These are phyloP conservation scores for Sebastes schlegelii DNA, from an alignment of 2,113 vertebrate species.

Conservation along the genomic window DNA sequence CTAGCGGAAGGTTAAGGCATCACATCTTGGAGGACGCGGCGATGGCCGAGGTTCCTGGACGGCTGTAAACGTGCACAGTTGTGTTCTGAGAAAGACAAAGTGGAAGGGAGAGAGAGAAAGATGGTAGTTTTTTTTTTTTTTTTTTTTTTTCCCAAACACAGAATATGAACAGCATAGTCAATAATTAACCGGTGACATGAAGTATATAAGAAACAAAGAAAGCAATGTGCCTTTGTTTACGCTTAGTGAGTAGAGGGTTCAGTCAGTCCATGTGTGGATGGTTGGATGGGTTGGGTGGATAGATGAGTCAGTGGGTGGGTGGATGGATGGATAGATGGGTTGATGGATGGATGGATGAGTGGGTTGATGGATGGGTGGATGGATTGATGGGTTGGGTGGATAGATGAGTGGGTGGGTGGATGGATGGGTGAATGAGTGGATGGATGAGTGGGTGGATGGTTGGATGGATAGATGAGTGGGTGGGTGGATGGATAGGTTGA, in stretches of 20 bases:
- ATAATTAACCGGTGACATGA: neutral
- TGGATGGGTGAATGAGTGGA: too few species aligned
- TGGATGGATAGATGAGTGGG: too few species aligned
- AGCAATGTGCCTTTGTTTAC: neutral
- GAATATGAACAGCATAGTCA: neutral
- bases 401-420: too few species aligned
- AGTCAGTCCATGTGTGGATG: neutral
- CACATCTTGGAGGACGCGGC: conserved; percentile 81
- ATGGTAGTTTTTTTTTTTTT: neutral
- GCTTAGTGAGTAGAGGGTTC: neutral
- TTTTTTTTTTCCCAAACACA: neutral
- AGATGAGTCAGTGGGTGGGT: too few species aligned
- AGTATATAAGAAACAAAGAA: neutral
- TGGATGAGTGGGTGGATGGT: too few species aligned
- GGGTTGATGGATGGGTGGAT: too few species aligned
- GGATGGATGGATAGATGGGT: too few species aligned
- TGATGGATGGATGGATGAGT: accelerated
- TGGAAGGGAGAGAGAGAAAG: neutral
- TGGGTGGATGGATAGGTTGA: too few species aligned
- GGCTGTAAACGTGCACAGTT: conserved; percentile 73
- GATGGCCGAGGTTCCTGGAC: conserved; percentile 71
- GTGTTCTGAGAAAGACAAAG: conserved; percentile 61
- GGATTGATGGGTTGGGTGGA: too few species aligned
- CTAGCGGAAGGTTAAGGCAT: conserved; percentile 28
- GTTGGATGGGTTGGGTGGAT: too few species aligned